phyloP scores from a whole-genome alignment of 1,140 invertebrate genomes.

The Zaprionus ornatus region DNA sequence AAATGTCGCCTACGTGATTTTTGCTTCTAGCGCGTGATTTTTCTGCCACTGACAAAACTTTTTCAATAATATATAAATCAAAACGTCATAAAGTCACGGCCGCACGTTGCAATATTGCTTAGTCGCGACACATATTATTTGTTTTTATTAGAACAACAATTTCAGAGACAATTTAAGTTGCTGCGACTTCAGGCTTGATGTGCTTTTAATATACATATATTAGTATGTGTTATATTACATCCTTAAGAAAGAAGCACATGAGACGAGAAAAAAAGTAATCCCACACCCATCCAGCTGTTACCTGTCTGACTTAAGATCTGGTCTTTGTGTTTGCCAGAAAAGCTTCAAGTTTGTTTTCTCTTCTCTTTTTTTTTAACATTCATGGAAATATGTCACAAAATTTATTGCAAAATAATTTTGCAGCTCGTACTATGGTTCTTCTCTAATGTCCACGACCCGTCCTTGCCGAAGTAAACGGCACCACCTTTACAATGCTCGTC shows the following conservation, averaged over 20 bases:
- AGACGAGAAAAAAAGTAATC: slow-evolving; percentile 29
- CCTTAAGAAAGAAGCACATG: slow-evolving; percentile 16
- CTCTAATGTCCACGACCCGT: slow-evolving; percentile 46
- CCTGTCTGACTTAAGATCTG: slow-evolving; percentile 54
- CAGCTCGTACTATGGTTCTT: slow-evolving; percentile 26
- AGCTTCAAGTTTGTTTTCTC: slow-evolving; percentile 22
- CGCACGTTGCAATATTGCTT: slow-evolving; percentile 55
- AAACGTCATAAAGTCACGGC: slow-evolving; percentile 79
- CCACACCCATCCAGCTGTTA: slow-evolving; percentile 65
- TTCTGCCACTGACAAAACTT: slow-evolving; percentile 67
- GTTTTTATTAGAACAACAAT: slow-evolving; percentile 44
- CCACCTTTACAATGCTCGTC: background rate
- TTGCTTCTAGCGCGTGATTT: slow-evolving; percentile 60
- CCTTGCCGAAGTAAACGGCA: slow-evolving; percentile 15
- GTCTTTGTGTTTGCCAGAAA: slow-evolving; percentile 33
- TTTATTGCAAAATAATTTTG: slow-evolving; percentile 82
- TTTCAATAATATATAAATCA: slow-evolving; percentile 83
- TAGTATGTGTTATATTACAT: slow-evolving; percentile 13
- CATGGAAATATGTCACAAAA: slow-evolving; percentile 81
- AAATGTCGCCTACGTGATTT: slow-evolving; percentile 64
- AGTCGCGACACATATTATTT: slow-evolving; percentile 39
- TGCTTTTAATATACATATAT: slow-evolving; percentile 72
- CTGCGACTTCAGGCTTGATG: slow-evolving; percentile 65
- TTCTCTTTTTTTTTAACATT: slow-evolving; percentile 62
- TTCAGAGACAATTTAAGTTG: slow-evolving; percentile 73